Conservation (phyloP, 2,113 vertebrate genomes). For the Perognathus longimembris region DNA sequence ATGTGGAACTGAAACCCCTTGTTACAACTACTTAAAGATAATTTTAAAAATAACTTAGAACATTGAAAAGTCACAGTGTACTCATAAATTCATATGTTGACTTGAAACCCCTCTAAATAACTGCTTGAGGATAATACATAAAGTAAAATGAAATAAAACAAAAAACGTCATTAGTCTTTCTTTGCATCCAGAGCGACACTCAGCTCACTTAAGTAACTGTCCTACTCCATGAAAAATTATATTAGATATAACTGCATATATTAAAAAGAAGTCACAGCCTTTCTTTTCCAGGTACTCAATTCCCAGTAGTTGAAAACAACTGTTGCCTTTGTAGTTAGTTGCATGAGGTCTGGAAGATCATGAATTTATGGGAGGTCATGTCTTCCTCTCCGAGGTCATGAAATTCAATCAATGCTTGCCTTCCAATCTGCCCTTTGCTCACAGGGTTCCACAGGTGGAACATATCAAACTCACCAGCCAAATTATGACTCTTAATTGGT, state of each 20-base stretch:
- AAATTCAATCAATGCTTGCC: slow-evolving; percentile 84
- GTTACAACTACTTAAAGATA: too few species aligned
- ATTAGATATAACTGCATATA: slow-evolving; percentile 53
- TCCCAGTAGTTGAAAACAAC: slow-evolving; percentile 82
- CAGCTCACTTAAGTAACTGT: slow-evolving; percentile 14
- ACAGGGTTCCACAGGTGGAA: slow-evolving; percentile 83
- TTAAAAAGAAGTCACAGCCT: slow-evolving; percentile 43
- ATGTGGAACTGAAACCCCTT: too few species aligned
- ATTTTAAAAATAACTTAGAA: too few species aligned
- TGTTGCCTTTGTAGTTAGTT: slow-evolving; percentile 82
- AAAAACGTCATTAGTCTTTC: not conserved
- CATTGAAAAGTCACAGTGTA: too few species aligned
- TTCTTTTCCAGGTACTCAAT: slow-evolving; percentile 59
- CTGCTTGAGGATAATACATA: too few species aligned
- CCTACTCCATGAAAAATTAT: slow-evolving; percentile 4
- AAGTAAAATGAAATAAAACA: not conserved
- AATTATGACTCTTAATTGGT: slow-evolving; percentile 84
- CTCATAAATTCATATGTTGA: too few species aligned
- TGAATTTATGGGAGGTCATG: slow-evolving; percentile 84
- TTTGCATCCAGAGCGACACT: not conserved
- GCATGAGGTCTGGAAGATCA: slow-evolving; percentile 82
- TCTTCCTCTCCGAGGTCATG: slow-evolving; percentile 82
- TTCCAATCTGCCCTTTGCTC: slow-evolving; percentile 83
- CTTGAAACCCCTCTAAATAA: too few species aligned
- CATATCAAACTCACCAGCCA: slow-evolving; percentile 84